These are phyloP conservation scores for Aegypius monachus DNA, from an alignment of 2,113 vertebrate species.

Conservation along the genomic window DNA sequence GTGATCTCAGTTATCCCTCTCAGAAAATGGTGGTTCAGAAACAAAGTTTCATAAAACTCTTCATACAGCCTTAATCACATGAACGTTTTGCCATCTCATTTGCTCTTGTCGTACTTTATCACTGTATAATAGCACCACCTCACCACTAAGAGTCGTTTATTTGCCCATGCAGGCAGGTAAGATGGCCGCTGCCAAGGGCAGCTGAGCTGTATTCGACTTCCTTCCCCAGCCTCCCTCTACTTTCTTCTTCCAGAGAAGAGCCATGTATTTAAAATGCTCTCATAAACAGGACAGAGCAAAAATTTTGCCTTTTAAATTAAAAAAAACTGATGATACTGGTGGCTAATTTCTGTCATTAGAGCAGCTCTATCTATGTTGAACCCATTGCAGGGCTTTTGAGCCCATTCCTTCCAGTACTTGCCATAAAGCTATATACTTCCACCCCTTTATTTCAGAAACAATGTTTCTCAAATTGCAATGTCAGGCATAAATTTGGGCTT, in stretches of 20 bases:
- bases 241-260: background rate
- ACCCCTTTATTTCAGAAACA: background rate
- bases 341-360: background rate
- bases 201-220: background rate
- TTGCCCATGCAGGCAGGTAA: background rate
- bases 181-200: accelerated
- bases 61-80: background rate
- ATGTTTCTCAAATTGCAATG: background rate
- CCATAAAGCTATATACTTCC: background rate
- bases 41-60: background rate
- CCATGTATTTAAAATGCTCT: background rate
- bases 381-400: background rate
- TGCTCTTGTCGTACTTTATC: background rate
- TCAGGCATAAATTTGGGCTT: background rate
- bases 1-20: background rate
- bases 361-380: background rate
- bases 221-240: background rate
- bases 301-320: background rate
- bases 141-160: background rate
- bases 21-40: background rate
- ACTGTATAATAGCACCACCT: background rate
- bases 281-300: background rate
- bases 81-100: accelerated
- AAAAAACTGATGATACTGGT: accelerated
- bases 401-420: background rate